Conservation (phyloP, 2,113 vertebrate genomes). For the Anolis sagrei region DNA sequence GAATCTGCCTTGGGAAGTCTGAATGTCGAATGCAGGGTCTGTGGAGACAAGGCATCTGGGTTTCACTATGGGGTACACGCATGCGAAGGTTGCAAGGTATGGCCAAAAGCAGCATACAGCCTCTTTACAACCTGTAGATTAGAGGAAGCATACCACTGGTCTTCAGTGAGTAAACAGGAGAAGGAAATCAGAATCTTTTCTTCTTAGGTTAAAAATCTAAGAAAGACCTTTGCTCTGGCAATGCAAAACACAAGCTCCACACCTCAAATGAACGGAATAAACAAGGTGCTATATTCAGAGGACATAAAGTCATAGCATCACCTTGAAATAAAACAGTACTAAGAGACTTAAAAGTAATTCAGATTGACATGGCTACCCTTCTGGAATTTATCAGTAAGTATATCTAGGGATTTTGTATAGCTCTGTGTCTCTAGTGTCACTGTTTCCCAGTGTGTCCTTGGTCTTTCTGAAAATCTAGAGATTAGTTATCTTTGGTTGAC, state of each 20-base stretch:
- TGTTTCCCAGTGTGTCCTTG: slow-evolving; percentile 5
- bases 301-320: neutral
- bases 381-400: neutral
- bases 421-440: neutral
- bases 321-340: neutral
- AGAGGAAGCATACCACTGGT: neutral
- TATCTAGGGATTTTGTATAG: neutral
- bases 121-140: neutral
- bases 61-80: slow-evolving; percentile 98
- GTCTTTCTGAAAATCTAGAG: neutral
- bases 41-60: slow-evolving; percentile 95
- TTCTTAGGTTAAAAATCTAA: neutral
- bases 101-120: neutral
- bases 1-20: slow-evolving; percentile 79
- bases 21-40: slow-evolving; percentile 94
- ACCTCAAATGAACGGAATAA: neutral
- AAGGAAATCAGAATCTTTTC: neutral
- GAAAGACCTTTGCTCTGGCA: neutral
- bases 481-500: slow-evolving; percentile 9
- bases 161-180: neutral
- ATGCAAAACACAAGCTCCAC: neutral
- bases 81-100: slow-evolving; percentile 97
- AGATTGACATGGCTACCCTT: neutral
- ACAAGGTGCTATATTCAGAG: neutral
- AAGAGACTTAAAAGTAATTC: too few species aligned